These are phyloP conservation scores for Taphrorychus bicolor DNA, from an alignment of 2,888 invertebrate genomes.

Conservation along the genomic window DNA sequence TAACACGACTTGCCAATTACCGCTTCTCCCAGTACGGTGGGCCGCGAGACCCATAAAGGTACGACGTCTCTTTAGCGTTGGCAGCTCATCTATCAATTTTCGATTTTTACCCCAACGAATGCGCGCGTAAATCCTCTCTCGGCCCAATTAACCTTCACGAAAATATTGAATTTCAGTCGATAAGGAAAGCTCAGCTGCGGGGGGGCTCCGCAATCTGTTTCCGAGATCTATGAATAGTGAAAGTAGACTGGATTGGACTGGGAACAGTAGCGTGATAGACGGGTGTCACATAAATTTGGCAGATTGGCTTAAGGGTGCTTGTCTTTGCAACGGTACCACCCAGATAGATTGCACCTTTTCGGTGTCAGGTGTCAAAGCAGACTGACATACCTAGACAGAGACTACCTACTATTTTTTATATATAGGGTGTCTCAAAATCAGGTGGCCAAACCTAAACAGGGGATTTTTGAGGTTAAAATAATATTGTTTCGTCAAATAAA, in stretches of 20 bases:
- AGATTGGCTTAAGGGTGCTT: too few species aligned
- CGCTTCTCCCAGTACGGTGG: background rate
- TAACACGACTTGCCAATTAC: constrained; percentile 3
- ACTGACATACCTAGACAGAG: too few species aligned
- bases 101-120: background rate
- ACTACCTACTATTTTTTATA: too few species aligned
- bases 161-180: constrained; percentile 4
- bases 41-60: background rate
- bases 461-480: too few species aligned
- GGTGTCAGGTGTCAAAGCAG: too few species aligned
- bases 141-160: background rate
- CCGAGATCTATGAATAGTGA: constrained; percentile 4
- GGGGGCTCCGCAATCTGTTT: background rate
- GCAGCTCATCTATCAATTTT: background rate
- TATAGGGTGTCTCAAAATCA: too few species aligned
- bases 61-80: background rate
- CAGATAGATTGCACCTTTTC: too few species aligned
- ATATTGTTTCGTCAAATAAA: too few species aligned
- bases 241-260: background rate
- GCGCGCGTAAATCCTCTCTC: background rate
- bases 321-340: too few species aligned
- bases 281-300: background rate
- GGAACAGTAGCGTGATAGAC: background rate
- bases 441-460: too few species aligned
- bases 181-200: background rate